phyloP scores from a whole-genome alignment of 1,140 invertebrate genomes.

The Sitobion miscanthi region DNA sequence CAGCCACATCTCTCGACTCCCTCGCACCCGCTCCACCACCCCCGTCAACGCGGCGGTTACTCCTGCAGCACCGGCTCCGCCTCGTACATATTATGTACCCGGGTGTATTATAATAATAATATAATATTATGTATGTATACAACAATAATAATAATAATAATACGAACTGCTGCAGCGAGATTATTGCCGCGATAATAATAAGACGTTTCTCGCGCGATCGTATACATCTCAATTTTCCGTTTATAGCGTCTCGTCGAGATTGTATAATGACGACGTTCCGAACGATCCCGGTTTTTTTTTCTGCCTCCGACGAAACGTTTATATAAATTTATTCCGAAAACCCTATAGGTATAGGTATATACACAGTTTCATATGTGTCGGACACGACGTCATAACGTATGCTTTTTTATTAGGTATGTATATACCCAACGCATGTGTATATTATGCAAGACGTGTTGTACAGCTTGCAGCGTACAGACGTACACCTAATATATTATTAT shows the following conservation, averaged over 20 bases:
- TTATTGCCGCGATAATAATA: constrained; percentile 15
- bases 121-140: constrained; percentile 16
- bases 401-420: not conserved
- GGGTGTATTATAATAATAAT: constrained; percentile 16
- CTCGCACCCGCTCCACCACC: not conserved
- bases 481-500: not conserved
- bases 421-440: no score
- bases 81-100: not conserved
- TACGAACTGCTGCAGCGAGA: not conserved
- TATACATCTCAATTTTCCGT: constrained; percentile 16
- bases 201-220: constrained; percentile 2
- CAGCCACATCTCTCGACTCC: not conserved
- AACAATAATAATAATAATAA: not conserved
- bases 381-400: not conserved
- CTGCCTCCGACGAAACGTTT: not conserved
- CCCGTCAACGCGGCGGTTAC: not conserved
- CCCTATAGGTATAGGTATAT: not conserved
- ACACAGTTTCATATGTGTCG: not conserved
- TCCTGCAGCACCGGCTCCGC: not conserved
- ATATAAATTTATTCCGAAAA: constrained; percentile 10
- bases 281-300: not conserved
- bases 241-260: constrained; percentile 12
- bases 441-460: not conserved
- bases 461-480: not conserved
- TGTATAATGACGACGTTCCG: constrained; percentile 4